phyloP scores from a whole-genome alignment of 2,888 invertebrate species.

The Drosophila paracracens region DNA sequence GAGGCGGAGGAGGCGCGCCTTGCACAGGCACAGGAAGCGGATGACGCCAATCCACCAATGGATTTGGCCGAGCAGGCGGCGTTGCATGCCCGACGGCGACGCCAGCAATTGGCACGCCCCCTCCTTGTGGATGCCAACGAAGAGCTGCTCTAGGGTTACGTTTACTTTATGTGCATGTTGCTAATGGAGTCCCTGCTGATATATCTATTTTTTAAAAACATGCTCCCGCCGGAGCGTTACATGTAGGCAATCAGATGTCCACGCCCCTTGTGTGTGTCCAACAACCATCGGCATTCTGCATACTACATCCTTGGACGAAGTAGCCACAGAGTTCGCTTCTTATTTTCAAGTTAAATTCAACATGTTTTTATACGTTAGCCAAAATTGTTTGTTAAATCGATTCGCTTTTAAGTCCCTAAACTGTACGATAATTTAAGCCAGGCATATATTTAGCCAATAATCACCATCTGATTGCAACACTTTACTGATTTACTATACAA shows the following conservation, averaged over 20 bases:
- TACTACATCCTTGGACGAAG: constrained; percentile 2
- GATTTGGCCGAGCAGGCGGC: constrained; percentile 62
- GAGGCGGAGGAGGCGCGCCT: constrained; percentile 46
- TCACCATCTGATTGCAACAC: constrained; percentile 27
- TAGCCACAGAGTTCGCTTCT: constrained; percentile 23
- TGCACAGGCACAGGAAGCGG: constrained; percentile 36
- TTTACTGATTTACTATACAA: constrained; percentile 20
- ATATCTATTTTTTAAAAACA: constrained; percentile 51
- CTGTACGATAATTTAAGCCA: constrained; percentile 61
- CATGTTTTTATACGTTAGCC: constrained; percentile 50
- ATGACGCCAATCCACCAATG: constrained; percentile 26
- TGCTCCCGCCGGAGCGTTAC: constrained; percentile 30
- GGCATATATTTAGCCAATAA: constrained; percentile 42
- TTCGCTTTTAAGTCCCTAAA: constrained; percentile 49
- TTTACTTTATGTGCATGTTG: constrained; percentile 50
- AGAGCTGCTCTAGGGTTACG: constrained; percentile 65
- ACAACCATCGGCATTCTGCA: not conserved
- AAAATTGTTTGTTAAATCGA: constrained; percentile 65
- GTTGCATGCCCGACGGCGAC: constrained; percentile 42
- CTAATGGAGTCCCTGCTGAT: constrained; percentile 57
- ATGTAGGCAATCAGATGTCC: constrained; percentile 5
- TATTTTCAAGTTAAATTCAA: constrained; percentile 45
- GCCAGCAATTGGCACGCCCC: constrained; percentile 48
- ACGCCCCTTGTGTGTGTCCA: not conserved
- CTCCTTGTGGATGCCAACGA: constrained; percentile 51